These are phyloP conservation scores for Diadema setosum DNA, from an alignment of 35 echinoderm and acorn worm species.

Conservation along the genomic window DNA sequence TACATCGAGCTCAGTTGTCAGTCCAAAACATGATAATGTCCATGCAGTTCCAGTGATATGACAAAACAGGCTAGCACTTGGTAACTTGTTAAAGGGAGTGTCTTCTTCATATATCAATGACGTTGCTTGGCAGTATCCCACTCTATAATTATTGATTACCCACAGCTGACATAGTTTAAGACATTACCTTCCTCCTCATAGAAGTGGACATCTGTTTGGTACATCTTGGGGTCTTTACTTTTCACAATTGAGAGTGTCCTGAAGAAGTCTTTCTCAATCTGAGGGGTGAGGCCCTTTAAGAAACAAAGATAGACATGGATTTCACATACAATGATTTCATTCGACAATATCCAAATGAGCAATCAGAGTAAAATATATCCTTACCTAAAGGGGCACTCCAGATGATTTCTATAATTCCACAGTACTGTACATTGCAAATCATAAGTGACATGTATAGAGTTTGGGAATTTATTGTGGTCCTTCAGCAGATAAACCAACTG, in stretches of 20 bases:
- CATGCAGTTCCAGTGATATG: too few relatives aligned
- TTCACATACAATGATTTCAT: neutral
- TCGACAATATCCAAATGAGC: neutral
- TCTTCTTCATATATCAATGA: neutral
- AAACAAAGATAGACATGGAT: neutral
- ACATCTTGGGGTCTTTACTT: constrained; percentile 84
- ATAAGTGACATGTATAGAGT: neutral
- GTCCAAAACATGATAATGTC: too few relatives aligned
- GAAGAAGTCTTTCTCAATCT: constrained; percentile 86
- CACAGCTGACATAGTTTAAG: neutral
- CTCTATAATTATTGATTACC: neutral
- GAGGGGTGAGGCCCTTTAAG: constrained; percentile 69
- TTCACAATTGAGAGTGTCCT: constrained; percentile 74
- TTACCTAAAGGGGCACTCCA: neutral
- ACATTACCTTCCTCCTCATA: constrained; percentile 68
- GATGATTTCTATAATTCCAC: neutral
- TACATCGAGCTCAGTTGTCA: too few relatives aligned
- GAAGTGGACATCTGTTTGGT: constrained; percentile 70
- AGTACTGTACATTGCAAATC: neutral
- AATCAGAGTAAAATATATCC: neutral
- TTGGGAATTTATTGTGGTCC: neutral
- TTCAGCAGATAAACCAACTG: neutral
- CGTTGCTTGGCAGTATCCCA: neutral
- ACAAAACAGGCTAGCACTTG: neutral
- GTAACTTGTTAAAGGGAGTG: neutral